phyloP scores from a whole-genome alignment of 30 jellyfish, hydroid and myxozoan species.

The Clytia hemisphaerica region DNA sequence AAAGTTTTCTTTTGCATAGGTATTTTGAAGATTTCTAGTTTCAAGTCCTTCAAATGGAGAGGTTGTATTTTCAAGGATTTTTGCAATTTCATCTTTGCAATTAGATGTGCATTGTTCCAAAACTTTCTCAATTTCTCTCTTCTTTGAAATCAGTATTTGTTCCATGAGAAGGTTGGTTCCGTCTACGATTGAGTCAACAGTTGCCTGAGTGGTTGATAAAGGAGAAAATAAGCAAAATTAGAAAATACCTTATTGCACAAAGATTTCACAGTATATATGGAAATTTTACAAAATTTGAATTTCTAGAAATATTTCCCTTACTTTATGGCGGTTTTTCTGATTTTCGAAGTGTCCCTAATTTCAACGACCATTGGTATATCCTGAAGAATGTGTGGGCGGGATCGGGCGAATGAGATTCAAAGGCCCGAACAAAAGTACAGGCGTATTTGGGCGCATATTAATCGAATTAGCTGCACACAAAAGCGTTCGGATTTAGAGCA shows the following conservation, averaged over 20 bases:
- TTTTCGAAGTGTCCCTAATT: too few relatives aligned
- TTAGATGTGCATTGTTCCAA: background rate
- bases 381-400: too few relatives aligned
- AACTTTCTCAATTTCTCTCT: background rate
- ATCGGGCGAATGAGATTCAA: too few relatives aligned
- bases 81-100: background rate
- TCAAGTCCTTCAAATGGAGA: slow-evolving; percentile 21
- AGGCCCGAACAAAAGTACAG: too few relatives aligned
- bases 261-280: background rate
- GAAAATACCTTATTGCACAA: background rate
- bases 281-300: background rate
- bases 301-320: too few relatives aligned
- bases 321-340: too few relatives aligned
- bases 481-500: too few relatives aligned
- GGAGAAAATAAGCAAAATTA: too few relatives aligned
- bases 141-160: background rate
- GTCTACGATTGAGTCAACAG: slow-evolving; percentile 1
- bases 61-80: background rate
- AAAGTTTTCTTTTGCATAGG: slow-evolving; percentile 20
- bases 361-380: too few relatives aligned
- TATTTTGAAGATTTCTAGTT: slow-evolving; percentile 7
- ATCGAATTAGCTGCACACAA: too few relatives aligned
- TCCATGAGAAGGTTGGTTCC: slow-evolving; percentile 7
- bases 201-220: too few relatives aligned
- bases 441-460: too few relatives aligned